Conservation (phyloP, 2,113 vertebrate genomes). For the Cebus imitator region DNA sequence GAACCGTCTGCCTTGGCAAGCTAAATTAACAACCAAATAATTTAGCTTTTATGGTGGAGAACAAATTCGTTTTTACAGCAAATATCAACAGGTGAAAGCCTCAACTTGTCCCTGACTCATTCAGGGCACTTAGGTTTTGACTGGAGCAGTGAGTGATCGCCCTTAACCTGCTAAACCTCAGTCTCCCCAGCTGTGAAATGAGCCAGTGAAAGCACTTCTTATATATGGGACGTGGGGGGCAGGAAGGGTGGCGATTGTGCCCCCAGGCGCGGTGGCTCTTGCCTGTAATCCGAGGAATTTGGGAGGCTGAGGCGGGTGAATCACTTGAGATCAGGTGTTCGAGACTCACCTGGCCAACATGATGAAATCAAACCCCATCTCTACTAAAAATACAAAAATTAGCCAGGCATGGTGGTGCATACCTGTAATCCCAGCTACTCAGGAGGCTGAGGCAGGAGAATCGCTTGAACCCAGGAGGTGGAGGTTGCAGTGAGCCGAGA, state of each 20-base stretch:
- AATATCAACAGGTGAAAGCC: not conserved
- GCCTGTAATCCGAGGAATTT: too few species aligned
- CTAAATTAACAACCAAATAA: conserved; percentile 18
- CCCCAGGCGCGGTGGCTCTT: too few species aligned
- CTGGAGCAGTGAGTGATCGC: not conserved
- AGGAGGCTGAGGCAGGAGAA: too few species aligned
- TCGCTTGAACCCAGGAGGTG: too few species aligned
- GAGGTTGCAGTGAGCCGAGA: too few species aligned
- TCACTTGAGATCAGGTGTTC: too few species aligned
- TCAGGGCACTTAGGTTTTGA: not conserved
- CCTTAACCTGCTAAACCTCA: not conserved
- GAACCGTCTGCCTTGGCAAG: conserved; percentile 58
- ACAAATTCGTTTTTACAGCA: not conserved
- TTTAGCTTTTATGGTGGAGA: conserved; percentile 35
- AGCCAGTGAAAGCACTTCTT: not conserved
- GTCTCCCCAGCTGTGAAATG: not conserved
- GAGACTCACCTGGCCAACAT: too few species aligned
- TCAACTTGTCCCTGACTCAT: not conserved
- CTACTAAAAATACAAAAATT: too few species aligned
- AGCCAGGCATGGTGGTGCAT: too few species aligned
- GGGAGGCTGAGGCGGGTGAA: too few species aligned
- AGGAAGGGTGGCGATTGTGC: accelerated
- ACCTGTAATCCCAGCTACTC: too few species aligned
- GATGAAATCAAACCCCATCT: too few species aligned
- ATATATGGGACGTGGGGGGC: not conserved